These are phyloP conservation scores for Acinonyx jubatus DNA, from an alignment of 2,113 vertebrate species.

Conservation along the genomic window DNA sequence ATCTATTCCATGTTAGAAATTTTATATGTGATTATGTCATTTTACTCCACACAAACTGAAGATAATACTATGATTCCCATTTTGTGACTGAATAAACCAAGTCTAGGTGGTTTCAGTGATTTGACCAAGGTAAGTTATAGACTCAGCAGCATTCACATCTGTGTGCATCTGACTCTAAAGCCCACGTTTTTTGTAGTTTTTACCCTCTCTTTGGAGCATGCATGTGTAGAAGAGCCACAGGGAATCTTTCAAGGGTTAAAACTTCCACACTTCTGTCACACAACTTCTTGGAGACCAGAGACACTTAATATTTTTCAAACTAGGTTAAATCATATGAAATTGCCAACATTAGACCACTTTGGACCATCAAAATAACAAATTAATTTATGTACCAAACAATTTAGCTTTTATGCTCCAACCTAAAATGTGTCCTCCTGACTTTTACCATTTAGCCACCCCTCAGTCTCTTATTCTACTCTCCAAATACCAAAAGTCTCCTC, in stretches of 20 bases:
- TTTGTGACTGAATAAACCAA: not conserved
- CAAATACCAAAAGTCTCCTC: not conserved
- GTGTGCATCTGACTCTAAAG: not conserved
- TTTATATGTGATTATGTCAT: not conserved
- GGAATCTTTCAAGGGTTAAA: not conserved
- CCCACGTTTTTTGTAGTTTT: rapidly evolving
- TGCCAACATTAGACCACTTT: not conserved
- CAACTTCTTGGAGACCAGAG: not conserved
- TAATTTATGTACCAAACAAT: not conserved
- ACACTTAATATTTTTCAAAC: not conserved
- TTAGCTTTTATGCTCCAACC: not conserved
- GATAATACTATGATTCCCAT: not conserved
- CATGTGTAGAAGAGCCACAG: not conserved
- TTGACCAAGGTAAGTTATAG: not conserved
- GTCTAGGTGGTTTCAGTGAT: not conserved
- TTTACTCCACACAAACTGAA: not conserved
- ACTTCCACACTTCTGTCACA: not conserved
- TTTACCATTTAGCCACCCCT: not conserved
- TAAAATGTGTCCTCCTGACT: not conserved
- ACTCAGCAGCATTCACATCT: not conserved
- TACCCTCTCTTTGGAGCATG: not conserved
- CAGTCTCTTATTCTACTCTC: not conserved
- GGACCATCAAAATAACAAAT: not conserved
- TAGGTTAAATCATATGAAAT: not conserved
- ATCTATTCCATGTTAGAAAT: not conserved